Percentiles rank a stretch among this genome's conserved stretches.
phyloP scores from a whole-genome alignment of 2,888 invertebrate species.

The Thymelicus sylvestris region DNA sequence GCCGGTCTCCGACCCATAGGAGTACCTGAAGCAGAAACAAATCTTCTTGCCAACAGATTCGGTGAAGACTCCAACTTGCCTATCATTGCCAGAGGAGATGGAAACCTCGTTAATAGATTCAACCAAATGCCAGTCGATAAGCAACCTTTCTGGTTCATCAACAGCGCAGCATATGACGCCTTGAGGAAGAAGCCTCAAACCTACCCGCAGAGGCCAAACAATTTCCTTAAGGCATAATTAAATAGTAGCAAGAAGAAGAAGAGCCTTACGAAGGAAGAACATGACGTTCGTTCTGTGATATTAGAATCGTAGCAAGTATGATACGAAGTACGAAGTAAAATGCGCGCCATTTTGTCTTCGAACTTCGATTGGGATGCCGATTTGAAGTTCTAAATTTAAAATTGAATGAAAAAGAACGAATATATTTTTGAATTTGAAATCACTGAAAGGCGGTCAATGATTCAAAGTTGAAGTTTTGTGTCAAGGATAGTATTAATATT shows the following conservation, averaged over 20 bases:
- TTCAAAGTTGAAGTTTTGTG: neutral
- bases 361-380: too few species aligned
- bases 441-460: neutral
- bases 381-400: too few species aligned
- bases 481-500: too few species aligned
- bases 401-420: too few species aligned
- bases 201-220: conserved; percentile 60
- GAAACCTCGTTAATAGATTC: conserved; percentile 81
- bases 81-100: conserved; percentile 85
- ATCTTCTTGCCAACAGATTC: conserved; percentile 76
- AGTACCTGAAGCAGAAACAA: conserved; percentile 81
- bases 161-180: conserved; percentile 86
- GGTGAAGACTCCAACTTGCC: conserved; percentile 79
- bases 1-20: conserved; percentile 85
- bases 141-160: conserved; percentile 88
- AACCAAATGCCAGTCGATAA: conserved; percentile 85
- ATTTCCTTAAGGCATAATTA: conserved; percentile 46
- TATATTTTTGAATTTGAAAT: neutral
- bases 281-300: conserved; percentile 6
- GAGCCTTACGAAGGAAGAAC: neutral
- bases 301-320: neutral
- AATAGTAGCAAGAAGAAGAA: neutral
- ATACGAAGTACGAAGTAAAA: too few species aligned
- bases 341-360: too few species aligned
- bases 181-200: conserved; percentile 69